Evolutionary conservation across 2,888 invertebrate genomes (phyloP).

Genomic region (Drosophila incognita): DNA sequence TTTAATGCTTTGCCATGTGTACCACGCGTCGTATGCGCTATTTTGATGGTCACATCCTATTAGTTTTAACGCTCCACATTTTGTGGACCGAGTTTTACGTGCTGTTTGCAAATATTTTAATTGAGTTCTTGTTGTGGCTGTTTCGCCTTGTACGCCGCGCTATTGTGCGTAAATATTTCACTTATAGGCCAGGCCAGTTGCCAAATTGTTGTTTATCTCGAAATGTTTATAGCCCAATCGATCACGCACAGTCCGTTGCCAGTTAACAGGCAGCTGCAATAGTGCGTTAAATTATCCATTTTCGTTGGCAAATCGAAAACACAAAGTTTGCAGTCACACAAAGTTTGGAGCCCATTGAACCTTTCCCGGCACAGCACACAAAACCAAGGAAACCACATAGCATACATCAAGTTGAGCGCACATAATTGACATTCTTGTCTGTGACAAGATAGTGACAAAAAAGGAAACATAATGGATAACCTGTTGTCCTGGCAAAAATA

Average conservation of each 20-base stretch:
- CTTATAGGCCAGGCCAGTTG: conserved; percentile 7
- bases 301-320: conserved; percentile 3
- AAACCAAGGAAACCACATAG: not conserved
- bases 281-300: conserved; percentile 12
- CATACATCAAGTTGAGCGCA: conserved; percentile 8
- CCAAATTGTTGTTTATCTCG: conserved; percentile 43
- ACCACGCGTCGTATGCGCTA: conserved; percentile 48
- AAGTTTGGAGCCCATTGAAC: not conserved
- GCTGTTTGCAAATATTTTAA: conserved; percentile 69
- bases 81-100: conserved; percentile 37
- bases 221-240: conserved; percentile 34
- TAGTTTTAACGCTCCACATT: conserved; percentile 46
- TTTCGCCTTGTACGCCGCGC: conserved; percentile 3
- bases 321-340: not conserved
- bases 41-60: conserved; percentile 68
- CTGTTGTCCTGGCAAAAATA: not conserved
- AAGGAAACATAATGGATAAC: not conserved
- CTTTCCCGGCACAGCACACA: not conserved
- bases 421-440: conserved; percentile 23
- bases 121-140: conserved; percentile 71
- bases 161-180: conserved; percentile 56
- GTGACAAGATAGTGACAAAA: not conserved
- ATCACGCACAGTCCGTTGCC: conserved; percentile 12
- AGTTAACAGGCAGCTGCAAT: conserved; percentile 6
- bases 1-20: conserved; percentile 13